Base-by-base conservation (phyloP, 2,113 vertebrate species). In the Nycticebus coucang region DNA sequence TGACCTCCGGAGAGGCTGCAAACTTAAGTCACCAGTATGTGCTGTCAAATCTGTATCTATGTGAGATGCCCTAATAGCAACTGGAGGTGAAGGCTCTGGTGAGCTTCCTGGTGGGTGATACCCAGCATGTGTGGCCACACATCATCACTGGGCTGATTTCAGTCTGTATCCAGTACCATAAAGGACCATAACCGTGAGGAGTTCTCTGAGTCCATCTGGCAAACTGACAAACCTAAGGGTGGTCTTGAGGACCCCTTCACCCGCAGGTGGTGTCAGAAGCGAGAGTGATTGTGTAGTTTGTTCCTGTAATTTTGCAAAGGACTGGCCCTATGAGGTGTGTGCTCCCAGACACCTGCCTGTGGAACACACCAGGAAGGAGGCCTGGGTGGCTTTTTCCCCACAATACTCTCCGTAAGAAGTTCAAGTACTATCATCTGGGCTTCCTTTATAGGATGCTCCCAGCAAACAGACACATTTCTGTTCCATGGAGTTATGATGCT, bases 331-430 rank as follows among this genome's bases (percentile, higher is more conserved):
- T 0, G 5, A 37, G 12, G 11, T 28, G n/a, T 64, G 62, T 64
- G 62, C 11, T 5, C 59, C 9, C 2, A 4, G 64, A 37, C 55
- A 37, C 62, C 28, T 33, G 19, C 37, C 30, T 0, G 0, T 57
- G 55, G 64, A 57, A 22, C 22, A 18, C 17, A 14, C 4, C 50
- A 50, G 7, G 18, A 11, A 45, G 30, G 4, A n/a, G 45, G 11
- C 22, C 45, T 2, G 0, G 11, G 0, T 24, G 22, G 26, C 5
- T n/a, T n/a, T 60, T 69, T 19, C 33, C 13, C 5, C 50, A 0
- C 0, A 13, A 50, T 35, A 0, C 3, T 53, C 28, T 93, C 66
- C 71, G n/a, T 50, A 45, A 57, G 72, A 71, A 33, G 33, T 30
- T 21, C 57, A 74, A 57, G 45, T 13, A 2, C 50, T 41, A 45